Evolutionary conservation across 1,140 invertebrate species (phyloP).

Genomic region (Phthorimaea operculella): DNA sequence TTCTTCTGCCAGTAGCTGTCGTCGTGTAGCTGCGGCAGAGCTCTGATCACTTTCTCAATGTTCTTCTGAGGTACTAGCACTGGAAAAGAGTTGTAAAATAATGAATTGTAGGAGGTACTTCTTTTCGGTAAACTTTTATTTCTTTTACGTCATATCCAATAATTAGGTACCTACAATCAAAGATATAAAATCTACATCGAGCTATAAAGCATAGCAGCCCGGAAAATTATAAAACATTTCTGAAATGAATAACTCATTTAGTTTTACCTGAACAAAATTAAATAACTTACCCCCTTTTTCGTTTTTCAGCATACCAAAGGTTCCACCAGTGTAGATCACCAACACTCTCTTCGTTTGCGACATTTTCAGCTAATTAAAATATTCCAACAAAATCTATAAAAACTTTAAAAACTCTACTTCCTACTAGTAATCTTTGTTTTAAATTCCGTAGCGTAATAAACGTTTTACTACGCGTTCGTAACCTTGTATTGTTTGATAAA

Average conservation of each 20-base stretch:
- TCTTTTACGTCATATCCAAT: no score
- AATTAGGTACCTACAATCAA: no score
- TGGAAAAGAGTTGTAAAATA: constrained; percentile 27
- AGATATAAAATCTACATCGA: no score
- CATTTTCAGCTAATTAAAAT: constrained; percentile 26
- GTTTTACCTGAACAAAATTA: no score
- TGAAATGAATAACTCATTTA: no score
- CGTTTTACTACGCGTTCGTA: no score
- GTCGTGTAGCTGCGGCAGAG: constrained; percentile 56
- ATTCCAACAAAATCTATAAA: neutral
- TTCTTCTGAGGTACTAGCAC: constrained; percentile 56
- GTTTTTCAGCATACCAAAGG: constrained; percentile 89
- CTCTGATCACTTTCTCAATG: constrained; percentile 49
- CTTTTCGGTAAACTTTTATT: no score
- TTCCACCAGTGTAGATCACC: constrained; percentile 89
- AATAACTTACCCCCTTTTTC: constrained; percentile 73
- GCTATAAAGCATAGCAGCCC: no score
- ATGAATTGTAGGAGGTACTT: no score
- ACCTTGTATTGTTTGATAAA: no score
- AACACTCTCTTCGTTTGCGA: constrained; percentile 68
- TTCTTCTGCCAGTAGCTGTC: constrained; percentile 41
- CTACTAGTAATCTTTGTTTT: neutral
- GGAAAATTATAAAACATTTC: no score
- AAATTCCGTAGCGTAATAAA: no score
- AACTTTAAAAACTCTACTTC: neutral